Evolutionary conservation across 2,113 vertebrate species (phyloP), one percentile per base, ranked within the genome.

Genomic region (Lepus timidus): DNA sequence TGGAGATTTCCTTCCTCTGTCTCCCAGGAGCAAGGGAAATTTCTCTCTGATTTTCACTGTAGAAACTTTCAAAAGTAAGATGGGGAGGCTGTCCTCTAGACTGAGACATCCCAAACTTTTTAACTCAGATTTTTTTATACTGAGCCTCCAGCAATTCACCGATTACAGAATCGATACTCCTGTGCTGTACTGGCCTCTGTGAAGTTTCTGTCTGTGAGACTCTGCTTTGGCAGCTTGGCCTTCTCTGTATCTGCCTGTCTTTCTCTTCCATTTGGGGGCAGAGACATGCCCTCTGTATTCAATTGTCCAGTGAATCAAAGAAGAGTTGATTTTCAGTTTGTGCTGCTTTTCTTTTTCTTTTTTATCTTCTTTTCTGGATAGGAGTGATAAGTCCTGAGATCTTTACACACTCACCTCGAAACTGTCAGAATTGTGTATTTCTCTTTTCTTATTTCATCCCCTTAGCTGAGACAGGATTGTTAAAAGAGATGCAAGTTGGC

Each of bases 81-180:
- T 58, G 29, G 58, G 70, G 49, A 82, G 17, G 64, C 13, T 58
- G 55, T 31, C 51, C 12, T 27, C 25, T 55, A 58, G 27, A 29
- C 9, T 55, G 17, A 64, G 19, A 4, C 2, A 55, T 9, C 3
- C 0, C 4, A 1, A 14, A 64, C 8, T 74, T 64, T 81, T n/a
- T 27, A 68, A 31, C 33, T 76, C 49, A 55, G 73, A 88, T 36
- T n/a, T 75, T 29, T 33, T 33, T 49, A 1, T 22, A 49, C 10
- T 29, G 27, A 51, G 39, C 33, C 16, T 58, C 55, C 55, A 14
- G 19, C 19, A 19, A 58, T 3, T 58, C 13, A 58, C 3, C 19
- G 20, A 58, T 13, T 88, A 29, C 9, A 58, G 22, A 36, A 12
- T 44, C 58, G 8, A 0, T 82, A 29, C 74, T 58, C 29, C 4